These are phyloP conservation scores for Odontamblyopus lacepedii DNA, from an alignment of 2,797 vertebrate species.

Conservation along the genomic window DNA sequence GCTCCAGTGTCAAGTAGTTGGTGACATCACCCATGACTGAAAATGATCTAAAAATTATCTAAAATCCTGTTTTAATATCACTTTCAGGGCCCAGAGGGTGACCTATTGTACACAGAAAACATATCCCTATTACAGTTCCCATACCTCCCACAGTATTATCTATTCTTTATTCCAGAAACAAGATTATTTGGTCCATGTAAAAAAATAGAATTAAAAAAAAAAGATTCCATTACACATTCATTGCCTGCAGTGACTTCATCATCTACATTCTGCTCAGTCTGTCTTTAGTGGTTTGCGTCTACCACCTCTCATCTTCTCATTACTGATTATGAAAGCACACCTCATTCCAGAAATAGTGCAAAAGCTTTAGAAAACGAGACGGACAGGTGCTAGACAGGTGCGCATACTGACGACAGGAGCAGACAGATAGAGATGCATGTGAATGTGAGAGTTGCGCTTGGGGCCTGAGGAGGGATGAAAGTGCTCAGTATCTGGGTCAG, in stretches of 20 bases:
- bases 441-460: background rate
- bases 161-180: too few relatives aligned
- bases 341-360: background rate
- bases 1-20: too few relatives aligned
- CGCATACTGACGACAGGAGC: background rate
- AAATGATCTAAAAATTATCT: too few relatives aligned
- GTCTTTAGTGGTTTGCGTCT: background rate
- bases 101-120: too few relatives aligned
- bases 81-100: too few relatives aligned
- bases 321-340: background rate
- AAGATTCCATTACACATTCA: too few relatives aligned
- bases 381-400: background rate
- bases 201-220: too few relatives aligned
- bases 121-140: background rate
- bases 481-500: slow-evolving; percentile 1
- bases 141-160: background rate
- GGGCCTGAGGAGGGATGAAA: slow-evolving; percentile 2
- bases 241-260: background rate
- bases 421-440: background rate
- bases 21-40: too few relatives aligned
- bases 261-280: background rate
- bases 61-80: too few relatives aligned
- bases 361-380: background rate
- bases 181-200: too few relatives aligned
- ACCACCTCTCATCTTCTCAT: background rate